phyloP scores from a whole-genome alignment of 2,113 vertebrate genomes.

The Tautogolabrus adspersus region DNA sequence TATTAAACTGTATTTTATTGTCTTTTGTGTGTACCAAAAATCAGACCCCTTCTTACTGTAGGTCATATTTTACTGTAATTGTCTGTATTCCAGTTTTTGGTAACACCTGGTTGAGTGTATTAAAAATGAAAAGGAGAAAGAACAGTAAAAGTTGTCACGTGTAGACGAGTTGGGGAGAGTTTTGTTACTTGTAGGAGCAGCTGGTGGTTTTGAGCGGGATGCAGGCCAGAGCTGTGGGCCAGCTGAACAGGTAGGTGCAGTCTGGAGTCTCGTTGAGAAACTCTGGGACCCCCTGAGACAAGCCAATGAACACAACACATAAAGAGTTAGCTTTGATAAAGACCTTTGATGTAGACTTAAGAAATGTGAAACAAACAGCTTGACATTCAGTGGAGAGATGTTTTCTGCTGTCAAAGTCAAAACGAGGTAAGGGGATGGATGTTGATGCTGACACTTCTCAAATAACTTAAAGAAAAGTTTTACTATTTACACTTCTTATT shows the following conservation, averaged over 20 bases:
- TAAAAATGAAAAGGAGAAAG: background rate
- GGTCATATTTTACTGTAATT: too few species aligned
- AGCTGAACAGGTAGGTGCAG: constrained; percentile 94
- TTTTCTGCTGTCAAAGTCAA: too few species aligned
- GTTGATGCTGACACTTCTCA: too few species aligned
- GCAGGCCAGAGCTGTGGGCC: constrained; percentile 92
- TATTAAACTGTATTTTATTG: too few species aligned
- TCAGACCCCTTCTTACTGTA: too few species aligned
- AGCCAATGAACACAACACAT: background rate
- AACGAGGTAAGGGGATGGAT: too few species aligned
- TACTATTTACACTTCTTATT: too few species aligned
- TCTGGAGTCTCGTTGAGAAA: constrained; percentile 93
- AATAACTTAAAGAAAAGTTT: too few species aligned
- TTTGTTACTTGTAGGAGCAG: constrained; percentile 91
- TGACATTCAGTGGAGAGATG: background rate
- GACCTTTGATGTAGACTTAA: background rate
- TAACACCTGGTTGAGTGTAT: too few species aligned
- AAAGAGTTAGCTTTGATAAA: background rate
- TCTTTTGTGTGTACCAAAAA: too few species aligned
- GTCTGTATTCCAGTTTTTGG: too few species aligned
- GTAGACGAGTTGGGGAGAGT: background rate
- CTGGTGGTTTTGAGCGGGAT: constrained; percentile 87
- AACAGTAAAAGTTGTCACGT: background rate
- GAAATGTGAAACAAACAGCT: background rate
- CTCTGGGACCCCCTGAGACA: constrained; percentile 82